These are phyloP conservation scores for Parazoanthus atlanticus DNA, from an alignment of 92 coral and sea anemone species.

Conservation along the genomic window DNA sequence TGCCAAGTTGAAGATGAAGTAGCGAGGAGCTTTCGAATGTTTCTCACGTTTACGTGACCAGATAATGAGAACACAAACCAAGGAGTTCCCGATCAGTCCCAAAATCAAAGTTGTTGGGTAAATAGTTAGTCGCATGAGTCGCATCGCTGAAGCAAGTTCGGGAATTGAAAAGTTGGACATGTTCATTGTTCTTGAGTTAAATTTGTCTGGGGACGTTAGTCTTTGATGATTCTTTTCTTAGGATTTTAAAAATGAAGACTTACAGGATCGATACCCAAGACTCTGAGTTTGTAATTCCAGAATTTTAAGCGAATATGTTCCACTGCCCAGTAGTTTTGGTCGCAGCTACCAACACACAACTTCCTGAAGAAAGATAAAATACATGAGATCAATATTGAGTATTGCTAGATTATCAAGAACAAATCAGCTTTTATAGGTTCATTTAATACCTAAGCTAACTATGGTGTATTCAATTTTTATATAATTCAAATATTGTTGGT, in stretches of 20 bases:
- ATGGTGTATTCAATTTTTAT: neutral
- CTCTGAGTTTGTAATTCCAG: neutral
- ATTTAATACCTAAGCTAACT: neutral
- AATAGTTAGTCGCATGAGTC: slow-evolving; percentile 2
- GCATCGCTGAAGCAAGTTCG: neutral
- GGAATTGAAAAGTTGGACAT: neutral
- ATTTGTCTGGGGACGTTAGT: neutral
- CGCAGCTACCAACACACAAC: neutral
- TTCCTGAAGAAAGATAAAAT: neutral
- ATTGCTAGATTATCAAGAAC: no score
- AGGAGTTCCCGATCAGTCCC: slow-evolving; percentile 24
- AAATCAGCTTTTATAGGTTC: no score
- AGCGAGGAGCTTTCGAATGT: slow-evolving; percentile 10
- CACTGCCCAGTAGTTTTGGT: neutral
- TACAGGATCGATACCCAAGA: neutral
- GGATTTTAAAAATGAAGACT: no score
- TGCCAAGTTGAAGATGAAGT: slow-evolving; percentile 37
- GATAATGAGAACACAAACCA: slow-evolving; percentile 24
- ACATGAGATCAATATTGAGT: neutral
- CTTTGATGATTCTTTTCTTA: neutral
- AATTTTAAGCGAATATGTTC: no score
- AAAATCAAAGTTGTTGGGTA: slow-evolving; percentile 13
- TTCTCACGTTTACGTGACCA: slow-evolving; percentile 4
- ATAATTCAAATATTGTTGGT: neutral
- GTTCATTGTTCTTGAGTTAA: neutral